phyloP scores from a whole-genome alignment of 2,797 vertebrate species.

The Micrastur ruficollis region DNA sequence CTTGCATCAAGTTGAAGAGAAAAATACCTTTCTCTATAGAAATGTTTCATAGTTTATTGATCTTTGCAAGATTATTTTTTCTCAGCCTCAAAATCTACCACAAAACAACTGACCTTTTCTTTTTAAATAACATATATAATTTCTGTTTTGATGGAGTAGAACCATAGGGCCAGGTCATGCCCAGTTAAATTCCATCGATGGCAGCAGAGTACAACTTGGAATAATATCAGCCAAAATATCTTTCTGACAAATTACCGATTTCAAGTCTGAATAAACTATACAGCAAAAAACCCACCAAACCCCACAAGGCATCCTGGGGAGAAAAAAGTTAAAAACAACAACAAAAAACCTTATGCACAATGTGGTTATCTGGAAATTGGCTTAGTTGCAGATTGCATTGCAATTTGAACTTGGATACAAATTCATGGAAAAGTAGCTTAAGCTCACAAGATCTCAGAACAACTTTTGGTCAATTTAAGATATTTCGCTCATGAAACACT shows the following conservation, averaged over 20 bases:
- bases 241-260: neutral
- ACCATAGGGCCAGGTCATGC: neutral
- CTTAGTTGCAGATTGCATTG: neutral
- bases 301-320: neutral
- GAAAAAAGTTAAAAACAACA: too few relatives aligned
- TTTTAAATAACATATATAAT: neutral
- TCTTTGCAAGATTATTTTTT: neutral
- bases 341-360: neutral
- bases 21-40: neutral
- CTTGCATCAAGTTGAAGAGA: neutral
- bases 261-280: neutral
- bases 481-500: neutral
- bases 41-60: slow-evolving; percentile 1
- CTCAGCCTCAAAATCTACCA: neutral
- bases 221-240: neutral
- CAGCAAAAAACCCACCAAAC: accelerated
- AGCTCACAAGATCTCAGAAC: neutral
- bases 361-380: neutral
- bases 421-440: neutral
- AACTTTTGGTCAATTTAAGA: neutral
- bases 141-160: neutral
- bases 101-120: neutral
- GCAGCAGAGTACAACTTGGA: neutral
- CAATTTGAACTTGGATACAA: neutral
- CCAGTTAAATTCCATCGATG: neutral